A percentile compares a stretch with the other conserved stretches of the same genome.
These are phyloP conservation scores for Sitodiplosis mosellana DNA, from an alignment of 1,140 invertebrate genomes.

Conservation along the genomic window DNA sequence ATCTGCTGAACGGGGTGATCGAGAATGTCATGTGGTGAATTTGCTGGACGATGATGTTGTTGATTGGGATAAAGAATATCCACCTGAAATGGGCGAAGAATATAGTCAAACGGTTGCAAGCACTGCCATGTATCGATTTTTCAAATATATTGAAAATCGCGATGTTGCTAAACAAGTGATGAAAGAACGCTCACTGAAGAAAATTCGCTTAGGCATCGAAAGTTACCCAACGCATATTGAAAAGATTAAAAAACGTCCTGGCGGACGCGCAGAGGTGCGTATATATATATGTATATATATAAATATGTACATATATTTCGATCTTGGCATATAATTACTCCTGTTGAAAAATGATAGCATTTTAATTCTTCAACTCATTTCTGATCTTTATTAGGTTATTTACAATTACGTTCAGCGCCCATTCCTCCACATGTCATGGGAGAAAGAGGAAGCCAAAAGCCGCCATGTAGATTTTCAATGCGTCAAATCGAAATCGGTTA, in stretches of 20 bases:
- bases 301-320: not conserved
- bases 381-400: constrained; percentile 34
- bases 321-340: not conserved
- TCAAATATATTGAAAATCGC: constrained; percentile 98
- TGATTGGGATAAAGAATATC: constrained; percentile 98
- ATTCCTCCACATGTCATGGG: constrained; percentile 99
- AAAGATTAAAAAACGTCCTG: constrained; percentile 80
- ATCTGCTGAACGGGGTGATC: constrained; percentile 75
- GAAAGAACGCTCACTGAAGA: constrained; percentile 95
- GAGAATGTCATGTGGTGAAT: constrained; percentile 87
- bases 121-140: constrained; percentile 90
- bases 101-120: constrained; percentile 90
- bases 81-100: constrained; percentile 97
- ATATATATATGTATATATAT: constrained; percentile 24
- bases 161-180: constrained; percentile 98
- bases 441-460: constrained; percentile 98
- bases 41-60: constrained; percentile 89
- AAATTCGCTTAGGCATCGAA: constrained; percentile 97
- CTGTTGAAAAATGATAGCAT: not conserved
- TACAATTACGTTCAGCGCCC: constrained; percentile 99
- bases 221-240: constrained; percentile 99
- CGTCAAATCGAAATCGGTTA: constrained; percentile 86
- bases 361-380: not conserved
- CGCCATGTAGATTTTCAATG: constrained; percentile 98
- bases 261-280: constrained; percentile 75